Evolutionary conservation across 53 echinoderm and acorn worm genomes (phyloP), one percentile per base, ranked within the genome.

Genomic region (Patiria pectinifera): DNA sequence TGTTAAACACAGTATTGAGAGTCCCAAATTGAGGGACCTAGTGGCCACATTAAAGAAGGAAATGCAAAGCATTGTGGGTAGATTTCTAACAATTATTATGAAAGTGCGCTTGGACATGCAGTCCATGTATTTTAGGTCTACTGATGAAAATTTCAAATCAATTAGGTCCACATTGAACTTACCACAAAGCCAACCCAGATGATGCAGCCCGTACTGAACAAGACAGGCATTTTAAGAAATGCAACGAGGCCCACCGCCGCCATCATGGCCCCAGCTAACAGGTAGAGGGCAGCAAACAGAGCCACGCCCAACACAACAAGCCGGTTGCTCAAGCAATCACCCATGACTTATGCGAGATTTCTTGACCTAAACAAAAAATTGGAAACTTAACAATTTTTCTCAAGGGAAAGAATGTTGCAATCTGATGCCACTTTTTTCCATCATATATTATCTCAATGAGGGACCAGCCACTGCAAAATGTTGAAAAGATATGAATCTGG

Each of bases 221-320:
- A 26, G 47, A 63, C 62, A 22, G 90, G 90, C 23, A 90, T 82
- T 10, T 14, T 48, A 48, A 80, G 69, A 59, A 81, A 46, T 6
- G 90, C 81, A 45, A 90, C 90, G 10, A 90, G 44, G 4, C 90
- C 90, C n/a, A 90, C 81, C 12, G 80, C 14, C 1, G 81, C 81
- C 90, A 90, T 90, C 81, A 81, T 90, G 69, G 81, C 80, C 46
- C 90, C 90, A 8, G 80, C 81, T 0, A 90, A 21, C 48, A 90
- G 66, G 46, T 81, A 80, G 90, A 90, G 90, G 90, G 90, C 90
- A 90, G 90, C 90, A 90, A 90, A 90, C 90, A 90, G 80, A 63
- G 62, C 69, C 81, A 81, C 69, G 66, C 90, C 90, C 90, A 90
- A 45, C 46, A 69, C 66, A 1, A 90, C 81, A 19, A 66, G 11